phyloP scores from a whole-genome alignment of 2,888 invertebrate species.

The Cephus pygmeus region DNA sequence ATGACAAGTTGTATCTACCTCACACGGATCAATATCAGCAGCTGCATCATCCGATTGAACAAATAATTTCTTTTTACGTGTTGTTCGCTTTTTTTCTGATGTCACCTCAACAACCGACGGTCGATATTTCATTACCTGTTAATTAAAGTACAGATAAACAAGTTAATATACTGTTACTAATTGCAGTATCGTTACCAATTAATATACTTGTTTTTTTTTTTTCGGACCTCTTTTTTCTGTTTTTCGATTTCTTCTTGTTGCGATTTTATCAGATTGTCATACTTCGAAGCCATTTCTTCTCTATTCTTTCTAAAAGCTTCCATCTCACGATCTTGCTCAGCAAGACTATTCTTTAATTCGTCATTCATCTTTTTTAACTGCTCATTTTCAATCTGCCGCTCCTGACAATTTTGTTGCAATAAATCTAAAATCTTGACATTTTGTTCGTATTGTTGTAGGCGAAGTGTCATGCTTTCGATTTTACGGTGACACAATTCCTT shows the following conservation, averaged over 20 bases:
- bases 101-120: constrained; percentile 18
- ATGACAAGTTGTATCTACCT: constrained; percentile 28
- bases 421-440: constrained; percentile 24
- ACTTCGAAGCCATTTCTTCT: constrained; percentile 45
- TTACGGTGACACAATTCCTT: not conserved
- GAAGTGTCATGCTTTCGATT: not conserved
- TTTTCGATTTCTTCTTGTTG: constrained; percentile 47
- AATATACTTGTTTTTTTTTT: not conserved
- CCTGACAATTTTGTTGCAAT: constrained; percentile 31
- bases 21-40: constrained; percentile 44
- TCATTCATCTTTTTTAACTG: constrained; percentile 36
- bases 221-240: constrained; percentile 40
- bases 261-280: constrained; percentile 46
- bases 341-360: constrained; percentile 35
- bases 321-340: constrained; percentile 47
- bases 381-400: constrained; percentile 40
- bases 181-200: not conserved
- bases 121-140: constrained; percentile 40
- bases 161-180: too few species aligned
- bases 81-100: constrained; percentile 31
- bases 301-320: constrained; percentile 49
- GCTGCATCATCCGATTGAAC: constrained; percentile 37
- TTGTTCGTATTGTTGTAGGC: constrained; percentile 15
- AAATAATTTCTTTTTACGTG: constrained; percentile 49
- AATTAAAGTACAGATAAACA: not conserved